These are phyloP conservation scores for Drosophila leonis DNA, from an alignment of 2,888 invertebrate species.

Conservation along the genomic window DNA sequence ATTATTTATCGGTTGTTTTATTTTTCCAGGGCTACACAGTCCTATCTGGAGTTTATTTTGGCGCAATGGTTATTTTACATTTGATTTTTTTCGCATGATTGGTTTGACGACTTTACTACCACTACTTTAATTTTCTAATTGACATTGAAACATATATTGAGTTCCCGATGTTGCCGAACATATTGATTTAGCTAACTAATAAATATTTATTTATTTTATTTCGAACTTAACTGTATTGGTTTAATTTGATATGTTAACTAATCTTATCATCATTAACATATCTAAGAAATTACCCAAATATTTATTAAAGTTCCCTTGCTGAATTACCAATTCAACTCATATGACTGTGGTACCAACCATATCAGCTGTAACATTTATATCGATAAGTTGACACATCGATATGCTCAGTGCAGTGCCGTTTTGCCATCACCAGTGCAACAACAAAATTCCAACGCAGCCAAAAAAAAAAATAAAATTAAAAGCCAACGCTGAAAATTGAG, in stretches of 20 bases:
- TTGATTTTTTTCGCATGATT: no score
- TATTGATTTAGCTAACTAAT: not conserved
- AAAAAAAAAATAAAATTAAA: slow-evolving; percentile 3
- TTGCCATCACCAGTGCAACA: slow-evolving; percentile 57
- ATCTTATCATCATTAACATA: no score
- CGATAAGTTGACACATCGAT: slow-evolving; percentile 30
- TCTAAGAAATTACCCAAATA: not conserved
- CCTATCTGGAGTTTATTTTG: no score
- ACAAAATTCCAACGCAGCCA: slow-evolving; percentile 63
- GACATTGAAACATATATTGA: not conserved
- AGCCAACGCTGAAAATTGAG: slow-evolving; percentile 22
- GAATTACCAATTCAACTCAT: no score
- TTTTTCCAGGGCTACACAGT: no score
- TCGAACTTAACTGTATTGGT: no score
- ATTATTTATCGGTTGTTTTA: not conserved
- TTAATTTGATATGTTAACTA: no score
- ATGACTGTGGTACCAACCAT: not conserved
- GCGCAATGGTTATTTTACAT: no score
- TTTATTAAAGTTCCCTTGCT: not conserved
- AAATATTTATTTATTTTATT: no score
- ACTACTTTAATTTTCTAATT: no score
- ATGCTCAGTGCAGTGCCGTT: slow-evolving; percentile 18
- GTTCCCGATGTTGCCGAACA: not conserved
- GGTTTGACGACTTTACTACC: no score
- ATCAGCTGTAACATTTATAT: slow-evolving; percentile 2